Evolutionary conservation across 2,113 vertebrate species (phyloP).

Genomic region (Jaculus jaculus): DNA sequence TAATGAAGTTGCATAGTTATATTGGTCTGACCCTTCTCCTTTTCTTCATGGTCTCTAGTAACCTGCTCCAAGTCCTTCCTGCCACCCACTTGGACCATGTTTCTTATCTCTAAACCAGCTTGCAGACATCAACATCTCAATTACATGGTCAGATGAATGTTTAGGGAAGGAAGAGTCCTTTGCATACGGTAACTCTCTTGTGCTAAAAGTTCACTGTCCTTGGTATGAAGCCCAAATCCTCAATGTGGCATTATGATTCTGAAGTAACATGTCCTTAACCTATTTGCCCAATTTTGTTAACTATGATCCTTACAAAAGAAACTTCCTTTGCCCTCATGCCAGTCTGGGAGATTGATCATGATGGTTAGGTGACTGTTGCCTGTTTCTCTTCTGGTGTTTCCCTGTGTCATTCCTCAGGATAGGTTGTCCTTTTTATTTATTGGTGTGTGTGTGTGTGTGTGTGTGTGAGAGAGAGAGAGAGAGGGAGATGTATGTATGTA

Average conservation of each 20-base stretch:
- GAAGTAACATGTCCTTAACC: conserved; percentile 5
- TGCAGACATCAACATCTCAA: background rate
- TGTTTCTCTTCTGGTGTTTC: background rate
- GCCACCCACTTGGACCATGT: background rate
- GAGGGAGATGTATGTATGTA: too few relatives aligned
- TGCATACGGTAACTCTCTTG: background rate
- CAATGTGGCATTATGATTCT: background rate
- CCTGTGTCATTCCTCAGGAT: background rate
- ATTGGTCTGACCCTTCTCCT: background rate
- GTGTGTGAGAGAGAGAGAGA: too few relatives aligned
- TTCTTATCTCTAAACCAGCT: background rate
- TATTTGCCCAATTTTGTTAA: background rate
- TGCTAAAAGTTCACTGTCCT: background rate
- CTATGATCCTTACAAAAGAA: background rate
- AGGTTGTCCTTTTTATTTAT: too few relatives aligned
- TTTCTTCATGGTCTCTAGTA: background rate
- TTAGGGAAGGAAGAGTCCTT: conserved; percentile 20
- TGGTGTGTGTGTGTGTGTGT: too few relatives aligned
- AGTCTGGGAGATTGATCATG: background rate
- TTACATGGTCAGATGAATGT: background rate
- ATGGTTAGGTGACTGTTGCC: background rate
- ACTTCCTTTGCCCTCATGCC: background rate
- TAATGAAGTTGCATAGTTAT: background rate
- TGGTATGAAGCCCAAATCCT: conserved; percentile 8
- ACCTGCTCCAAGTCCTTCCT: background rate